Percentiles rank a stretch among this genome's conserved stretches.
Evolutionary conservation across 1,140 invertebrate species (phyloP).

Genomic region (Chymomyza costata): DNA sequence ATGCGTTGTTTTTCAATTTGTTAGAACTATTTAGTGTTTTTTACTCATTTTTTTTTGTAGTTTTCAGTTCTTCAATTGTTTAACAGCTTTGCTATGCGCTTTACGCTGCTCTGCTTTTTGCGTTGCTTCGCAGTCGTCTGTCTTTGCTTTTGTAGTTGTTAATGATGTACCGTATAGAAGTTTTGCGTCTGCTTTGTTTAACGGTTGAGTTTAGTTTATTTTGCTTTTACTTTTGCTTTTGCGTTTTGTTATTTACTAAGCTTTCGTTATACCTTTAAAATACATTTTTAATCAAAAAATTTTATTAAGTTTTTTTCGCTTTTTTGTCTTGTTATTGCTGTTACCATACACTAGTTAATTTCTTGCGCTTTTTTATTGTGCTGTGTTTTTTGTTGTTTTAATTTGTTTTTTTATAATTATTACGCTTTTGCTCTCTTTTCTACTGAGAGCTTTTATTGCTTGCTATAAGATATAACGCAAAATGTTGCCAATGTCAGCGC

Average conservation of each 20-base stretch:
- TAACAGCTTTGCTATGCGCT: conserved; percentile 47
- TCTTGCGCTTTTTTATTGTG: not conserved
- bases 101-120: too few relatives aligned
- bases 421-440: conserved; percentile 20
- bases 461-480: conserved; percentile 5
- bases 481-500: too few relatives aligned
- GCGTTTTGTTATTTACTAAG: conserved; percentile 51
- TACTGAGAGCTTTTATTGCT: conserved; percentile 9
- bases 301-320: conserved; percentile 39
- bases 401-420: conserved; percentile 23
- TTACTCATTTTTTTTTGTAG: conserved; percentile 17
- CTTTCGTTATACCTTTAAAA: conserved; percentile 67
- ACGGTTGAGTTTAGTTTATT: conserved; percentile 30
- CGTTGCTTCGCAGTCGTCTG: conserved; percentile 9
- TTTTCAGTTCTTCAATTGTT: conserved; percentile 66
- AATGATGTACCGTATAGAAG: conserved; percentile 27
- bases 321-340: conserved; percentile 9
- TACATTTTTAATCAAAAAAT: conserved; percentile 66
- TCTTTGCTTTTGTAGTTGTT: conserved; percentile 39
- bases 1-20: conserved; percentile 6
- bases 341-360: conserved; percentile 1
- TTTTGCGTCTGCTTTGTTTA: too few relatives aligned
- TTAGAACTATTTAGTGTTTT: conserved; percentile 7
- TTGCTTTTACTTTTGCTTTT: conserved; percentile 2
- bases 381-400: conserved; percentile 5